phyloP scores from a whole-genome alignment of 2,888 invertebrate species.

The Trachelus tabidus region DNA sequence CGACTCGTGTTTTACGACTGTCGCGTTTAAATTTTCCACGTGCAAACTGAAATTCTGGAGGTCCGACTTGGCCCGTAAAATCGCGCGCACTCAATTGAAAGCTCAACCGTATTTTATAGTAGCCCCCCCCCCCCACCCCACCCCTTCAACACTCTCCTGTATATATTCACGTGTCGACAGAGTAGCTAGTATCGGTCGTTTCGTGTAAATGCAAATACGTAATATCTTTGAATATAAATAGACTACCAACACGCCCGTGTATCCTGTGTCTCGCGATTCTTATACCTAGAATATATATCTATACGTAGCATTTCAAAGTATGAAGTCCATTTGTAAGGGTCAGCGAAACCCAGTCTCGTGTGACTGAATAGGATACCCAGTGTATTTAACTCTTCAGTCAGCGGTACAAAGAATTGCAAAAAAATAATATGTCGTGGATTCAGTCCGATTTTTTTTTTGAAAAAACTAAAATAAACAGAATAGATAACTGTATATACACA shows the following conservation, averaged over 20 bases:
- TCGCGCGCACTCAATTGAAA: slow-evolving; percentile 40
- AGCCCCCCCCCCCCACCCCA: slow-evolving; percentile 11
- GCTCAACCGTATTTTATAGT: slow-evolving; percentile 36
- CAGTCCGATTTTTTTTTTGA: no score
- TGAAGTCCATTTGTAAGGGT: no score
- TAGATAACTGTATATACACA: no score
- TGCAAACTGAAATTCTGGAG: neutral
- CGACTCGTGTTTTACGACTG: neutral
- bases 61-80: slow-evolving; percentile 31
- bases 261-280: no score
- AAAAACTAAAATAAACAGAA: no score
- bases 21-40: neutral
- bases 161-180: neutral
- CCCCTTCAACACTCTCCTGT: neutral
- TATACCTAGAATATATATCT: no score
- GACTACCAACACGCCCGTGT: no score
- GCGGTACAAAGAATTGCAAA: no score
- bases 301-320: no score
- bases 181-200: neutral
- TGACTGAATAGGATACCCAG: no score
- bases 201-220: neutral
- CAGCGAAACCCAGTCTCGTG: no score
- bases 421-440: no score
- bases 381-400: neutral
- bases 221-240: neutral